phyloP scores from a whole-genome alignment of 2,888 invertebrate species.

The Leucophenga maculata region DNA sequence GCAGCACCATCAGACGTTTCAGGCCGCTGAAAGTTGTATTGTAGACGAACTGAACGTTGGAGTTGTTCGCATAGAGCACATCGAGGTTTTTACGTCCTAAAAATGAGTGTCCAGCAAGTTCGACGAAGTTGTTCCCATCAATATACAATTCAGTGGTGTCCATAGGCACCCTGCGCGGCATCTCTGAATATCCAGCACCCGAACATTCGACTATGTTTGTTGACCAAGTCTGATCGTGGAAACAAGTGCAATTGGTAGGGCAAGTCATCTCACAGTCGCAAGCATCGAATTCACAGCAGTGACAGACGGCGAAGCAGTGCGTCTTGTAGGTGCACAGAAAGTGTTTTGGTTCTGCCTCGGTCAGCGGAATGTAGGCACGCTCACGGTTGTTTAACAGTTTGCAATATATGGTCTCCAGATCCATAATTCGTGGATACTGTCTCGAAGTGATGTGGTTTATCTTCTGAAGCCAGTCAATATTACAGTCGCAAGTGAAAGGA shows the following conservation, averaged over 20 bases:
- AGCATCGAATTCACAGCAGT: conserved; percentile 96
- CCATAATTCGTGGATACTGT: conserved; percentile 92
- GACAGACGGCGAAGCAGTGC: conserved; percentile 94
- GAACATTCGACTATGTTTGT: conserved; percentile 95
- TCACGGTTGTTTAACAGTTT: conserved; percentile 88
- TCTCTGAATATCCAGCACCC: conserved; percentile 83
- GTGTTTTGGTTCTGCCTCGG: conserved; percentile 89
- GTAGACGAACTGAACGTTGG: conserved; percentile 86
- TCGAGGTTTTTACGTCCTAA: conserved; percentile 92
- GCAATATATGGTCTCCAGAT: conserved; percentile 91
- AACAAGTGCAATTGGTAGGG: conserved; percentile 93
- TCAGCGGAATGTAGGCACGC: conserved; percentile 86
- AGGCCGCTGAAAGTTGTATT: conserved; percentile 94
- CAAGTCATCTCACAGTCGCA: conserved; percentile 99
- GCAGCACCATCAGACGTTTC: conserved; percentile 83
- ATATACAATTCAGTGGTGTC: conserved; percentile 95
- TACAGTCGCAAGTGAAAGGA: conserved; percentile 95
- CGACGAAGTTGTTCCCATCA: conserved; percentile 91
- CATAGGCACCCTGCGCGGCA: conserved; percentile 93
- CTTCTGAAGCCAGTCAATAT: conserved; percentile 95
- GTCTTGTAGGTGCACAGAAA: conserved; percentile 94
- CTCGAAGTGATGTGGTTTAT: conserved; percentile 89
- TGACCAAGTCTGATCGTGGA: conserved; percentile 94
- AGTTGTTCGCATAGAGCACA: conserved; percentile 90
- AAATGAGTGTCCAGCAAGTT: conserved; percentile 90